These are phyloP conservation scores for Hydrozoanthus tunicans DNA, from an alignment of 64 coral and sea anemone genomes.

Conservation along the genomic window DNA sequence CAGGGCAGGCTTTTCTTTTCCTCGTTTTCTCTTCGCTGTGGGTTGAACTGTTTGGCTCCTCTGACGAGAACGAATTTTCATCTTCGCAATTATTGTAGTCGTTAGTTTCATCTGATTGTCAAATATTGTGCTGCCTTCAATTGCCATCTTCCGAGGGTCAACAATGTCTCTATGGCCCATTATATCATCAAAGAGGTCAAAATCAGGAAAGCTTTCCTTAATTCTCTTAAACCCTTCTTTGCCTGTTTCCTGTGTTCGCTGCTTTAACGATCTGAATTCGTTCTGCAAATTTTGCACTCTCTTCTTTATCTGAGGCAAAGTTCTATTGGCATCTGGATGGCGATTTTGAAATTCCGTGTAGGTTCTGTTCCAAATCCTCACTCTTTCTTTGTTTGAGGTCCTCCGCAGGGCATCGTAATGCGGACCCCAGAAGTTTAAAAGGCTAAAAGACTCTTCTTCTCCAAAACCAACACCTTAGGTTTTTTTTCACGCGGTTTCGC, in stretches of 20 bases:
- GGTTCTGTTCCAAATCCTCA: slow-evolving; percentile 17
- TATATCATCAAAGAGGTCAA: too few species aligned
- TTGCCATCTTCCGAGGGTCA: slow-evolving; percentile 5
- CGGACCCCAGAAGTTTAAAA: neutral
- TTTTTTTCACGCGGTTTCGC: slow-evolving; percentile 6
- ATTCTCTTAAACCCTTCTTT: slow-evolving; percentile 26
- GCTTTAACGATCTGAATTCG: slow-evolving; percentile 41
- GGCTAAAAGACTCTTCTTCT: neutral
- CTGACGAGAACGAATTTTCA: neutral
- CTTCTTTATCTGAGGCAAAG: slow-evolving; percentile 50
- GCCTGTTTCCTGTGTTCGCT: slow-evolving; percentile 1
- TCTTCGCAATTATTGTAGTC: slow-evolving; percentile 30
- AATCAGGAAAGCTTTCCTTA: slow-evolving; percentile 27
- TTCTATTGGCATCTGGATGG: slow-evolving; percentile 1
- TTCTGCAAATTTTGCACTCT: slow-evolving; percentile 22
- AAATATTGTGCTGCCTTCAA: slow-evolving; percentile 37
- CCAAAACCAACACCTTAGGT: slow-evolving; percentile 6
- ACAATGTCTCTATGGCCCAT: slow-evolving; percentile 16
- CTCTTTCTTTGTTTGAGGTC: neutral
- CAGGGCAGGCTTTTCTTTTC: neutral
- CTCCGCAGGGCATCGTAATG: neutral
- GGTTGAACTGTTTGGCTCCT: slow-evolving; percentile 34
- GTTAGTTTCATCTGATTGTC: slow-evolving; percentile 27
- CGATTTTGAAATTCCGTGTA: neutral
- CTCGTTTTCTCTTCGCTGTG: neutral